Evolutionary conservation across 2,888 invertebrate species (phyloP).

Genomic region (Choreutis nemorana): DNA sequence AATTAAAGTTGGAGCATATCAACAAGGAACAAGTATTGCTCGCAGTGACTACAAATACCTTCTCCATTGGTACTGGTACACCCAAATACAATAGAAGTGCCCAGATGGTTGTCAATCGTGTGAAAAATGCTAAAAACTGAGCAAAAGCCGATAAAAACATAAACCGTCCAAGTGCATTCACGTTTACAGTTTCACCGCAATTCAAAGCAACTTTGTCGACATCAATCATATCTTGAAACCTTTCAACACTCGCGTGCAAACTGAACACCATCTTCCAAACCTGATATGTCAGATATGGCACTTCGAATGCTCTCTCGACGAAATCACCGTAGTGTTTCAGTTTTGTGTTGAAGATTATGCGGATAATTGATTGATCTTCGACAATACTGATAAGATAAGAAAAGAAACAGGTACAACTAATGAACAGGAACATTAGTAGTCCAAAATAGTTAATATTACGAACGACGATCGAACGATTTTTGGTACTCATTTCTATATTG

Average conservation of each 20-base stretch:
- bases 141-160: conserved; percentile 16
- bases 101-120: conserved; percentile 26
- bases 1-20: conserved; percentile 25
- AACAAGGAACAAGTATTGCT: conserved; percentile 25
- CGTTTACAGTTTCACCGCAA: conserved; percentile 24
- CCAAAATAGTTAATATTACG: too few relatives aligned
- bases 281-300: conserved; percentile 20
- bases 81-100: conserved; percentile 19
- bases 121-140: conserved; percentile 18
- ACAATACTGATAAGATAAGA: too few relatives aligned
- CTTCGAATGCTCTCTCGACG: conserved; percentile 24
- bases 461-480: too few relatives aligned
- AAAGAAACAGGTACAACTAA: too few relatives aligned
- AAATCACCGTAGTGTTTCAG: conserved; percentile 37
- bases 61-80: conserved; percentile 22
- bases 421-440: too few relatives aligned
- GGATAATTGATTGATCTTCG: conserved; percentile 31
- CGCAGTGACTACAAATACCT: conserved; percentile 28
- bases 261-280: conserved; percentile 31
- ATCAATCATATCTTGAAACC: conserved; percentile 21
- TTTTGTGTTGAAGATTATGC: conserved; percentile 33
- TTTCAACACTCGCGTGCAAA: conserved; percentile 17
- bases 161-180: conserved; percentile 17
- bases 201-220: conserved; percentile 26
- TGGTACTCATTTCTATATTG: too few relatives aligned